These are phyloP conservation scores for Muscidifurax raptorellus DNA, from an alignment of 1,140 invertebrate genomes.

Conservation along the genomic window DNA sequence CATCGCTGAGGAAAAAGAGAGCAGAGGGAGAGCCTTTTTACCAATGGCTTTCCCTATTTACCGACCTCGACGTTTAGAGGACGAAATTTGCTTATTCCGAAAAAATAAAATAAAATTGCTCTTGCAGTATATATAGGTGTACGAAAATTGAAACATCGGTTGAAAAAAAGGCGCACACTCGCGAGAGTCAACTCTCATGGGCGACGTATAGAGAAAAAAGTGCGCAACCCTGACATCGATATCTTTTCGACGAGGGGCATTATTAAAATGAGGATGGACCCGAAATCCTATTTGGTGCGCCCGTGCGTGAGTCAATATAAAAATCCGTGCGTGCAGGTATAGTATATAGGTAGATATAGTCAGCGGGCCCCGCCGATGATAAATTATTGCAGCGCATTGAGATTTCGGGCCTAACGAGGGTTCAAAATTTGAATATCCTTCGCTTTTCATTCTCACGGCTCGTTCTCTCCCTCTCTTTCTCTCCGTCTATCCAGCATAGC, in stretches of 20 bases:
- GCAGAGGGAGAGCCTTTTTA: not conserved
- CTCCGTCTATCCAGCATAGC: slow-evolving; percentile 37
- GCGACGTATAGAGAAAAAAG: not conserved
- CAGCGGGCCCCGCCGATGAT: slow-evolving; percentile 69
- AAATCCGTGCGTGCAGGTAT: slow-evolving; percentile 64
- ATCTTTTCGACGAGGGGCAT: slow-evolving; percentile 9
- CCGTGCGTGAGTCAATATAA: not conserved
- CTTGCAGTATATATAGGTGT: no score
- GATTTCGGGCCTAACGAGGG: slow-evolving; percentile 71
- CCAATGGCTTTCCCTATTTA: not conserved
- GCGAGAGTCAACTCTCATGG: no score
- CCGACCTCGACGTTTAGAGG: not conserved
- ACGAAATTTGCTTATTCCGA: not conserved
- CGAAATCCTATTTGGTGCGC: slow-evolving; percentile 22
- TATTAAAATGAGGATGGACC: slow-evolving; percentile 37
- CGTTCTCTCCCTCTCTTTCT: slow-evolving; percentile 38
- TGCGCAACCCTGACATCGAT: slow-evolving; percentile 26
- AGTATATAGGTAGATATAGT: slow-evolving; percentile 62
- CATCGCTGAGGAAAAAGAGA: not conserved
- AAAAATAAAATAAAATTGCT: not conserved
- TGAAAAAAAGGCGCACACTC: no score
- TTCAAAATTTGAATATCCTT: slow-evolving; percentile 74
- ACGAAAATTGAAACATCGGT: not conserved
- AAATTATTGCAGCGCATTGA: slow-evolving; percentile 70
- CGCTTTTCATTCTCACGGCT: slow-evolving; percentile 70